phyloP scores from a whole-genome alignment of 2,888 invertebrate species.

The Lobophora halterata region DNA sequence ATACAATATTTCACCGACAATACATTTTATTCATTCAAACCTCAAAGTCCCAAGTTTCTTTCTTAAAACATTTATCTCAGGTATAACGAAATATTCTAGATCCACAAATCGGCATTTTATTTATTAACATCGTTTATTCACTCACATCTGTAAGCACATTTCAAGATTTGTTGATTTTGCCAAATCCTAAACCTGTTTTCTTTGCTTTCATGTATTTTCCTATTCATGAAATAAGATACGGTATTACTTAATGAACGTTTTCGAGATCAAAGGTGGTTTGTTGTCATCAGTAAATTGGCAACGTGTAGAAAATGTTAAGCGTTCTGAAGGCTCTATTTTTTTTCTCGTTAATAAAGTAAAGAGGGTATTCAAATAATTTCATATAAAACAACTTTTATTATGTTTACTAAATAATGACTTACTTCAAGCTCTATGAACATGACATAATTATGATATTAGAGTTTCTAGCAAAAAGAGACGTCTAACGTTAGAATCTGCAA shows the following conservation, averaged over 20 bases:
- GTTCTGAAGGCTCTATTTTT: conserved; percentile 16
- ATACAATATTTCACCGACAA: no score
- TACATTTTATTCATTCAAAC: no score
- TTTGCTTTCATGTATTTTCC: conserved; percentile 25
- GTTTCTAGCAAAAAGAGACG: no score
- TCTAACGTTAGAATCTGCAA: no score
- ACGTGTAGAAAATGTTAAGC: conserved; percentile 34
- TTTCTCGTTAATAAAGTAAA: conserved; percentile 34
- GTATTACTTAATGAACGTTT: conserved; percentile 45
- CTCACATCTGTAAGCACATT: conserved; percentile 30
- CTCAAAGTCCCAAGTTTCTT: no score
- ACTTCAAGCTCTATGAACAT: no score
- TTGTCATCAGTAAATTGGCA: conserved; percentile 44
- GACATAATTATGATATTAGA: no score
- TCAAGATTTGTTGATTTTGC: conserved; percentile 25
- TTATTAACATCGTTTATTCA: conserved; percentile 11
- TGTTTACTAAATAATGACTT: conserved; percentile 1
- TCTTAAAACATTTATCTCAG: no score
- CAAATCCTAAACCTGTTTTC: conserved; percentile 29
- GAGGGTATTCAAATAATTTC: conserved; percentile 28
- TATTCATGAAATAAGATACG: conserved; percentile 33
- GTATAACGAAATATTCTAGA: no score
- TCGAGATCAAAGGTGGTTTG: conserved; percentile 44
- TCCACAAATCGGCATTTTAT: background rate
- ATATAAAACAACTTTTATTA: conserved; percentile 22